phyloP scores from a whole-genome alignment of 2,113 vertebrate genomes.

The Myxocyprinus asiaticus region DNA sequence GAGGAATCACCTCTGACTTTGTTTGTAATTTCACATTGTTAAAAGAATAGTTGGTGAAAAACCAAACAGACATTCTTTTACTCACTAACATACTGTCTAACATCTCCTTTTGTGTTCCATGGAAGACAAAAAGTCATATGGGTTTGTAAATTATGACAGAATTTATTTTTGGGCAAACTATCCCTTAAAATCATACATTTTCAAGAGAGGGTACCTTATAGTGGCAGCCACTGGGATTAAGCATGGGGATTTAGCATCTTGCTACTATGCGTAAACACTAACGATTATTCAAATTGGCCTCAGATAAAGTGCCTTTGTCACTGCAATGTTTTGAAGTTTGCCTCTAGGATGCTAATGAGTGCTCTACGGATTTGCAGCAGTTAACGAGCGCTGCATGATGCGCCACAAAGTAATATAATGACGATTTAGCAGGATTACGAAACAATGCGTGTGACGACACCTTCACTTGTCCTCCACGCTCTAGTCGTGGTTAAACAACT shows the following conservation, averaged over 20 bases:
- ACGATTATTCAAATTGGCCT: constrained; percentile 68
- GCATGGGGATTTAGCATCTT: constrained; percentile 68
- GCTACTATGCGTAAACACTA: constrained; percentile 69
- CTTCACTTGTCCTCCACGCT: constrained; percentile 48
- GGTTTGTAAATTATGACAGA: constrained; percentile 54
- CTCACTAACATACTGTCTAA: too few relatives aligned
- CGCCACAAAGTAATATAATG: constrained; percentile 51
- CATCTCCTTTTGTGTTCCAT: too few relatives aligned
- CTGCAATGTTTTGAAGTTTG: background rate
- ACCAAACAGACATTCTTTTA: too few relatives aligned
- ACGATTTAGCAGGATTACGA: constrained; percentile 47
- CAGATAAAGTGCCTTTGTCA: constrained; percentile 28
- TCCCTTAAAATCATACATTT: constrained; percentile 24
- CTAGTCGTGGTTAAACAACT: constrained; percentile 62
- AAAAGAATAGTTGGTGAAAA: background rate
- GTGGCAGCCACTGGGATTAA: constrained; percentile 67
- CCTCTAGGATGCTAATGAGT: background rate
- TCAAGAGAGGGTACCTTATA: constrained; percentile 53
- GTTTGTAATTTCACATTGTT: constrained; percentile 68
- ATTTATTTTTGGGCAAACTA: too few relatives aligned
- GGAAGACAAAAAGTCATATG: too few relatives aligned
- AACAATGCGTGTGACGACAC: constrained; percentile 17
- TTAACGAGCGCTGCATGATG: constrained; percentile 29
- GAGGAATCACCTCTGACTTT: constrained; percentile 58
- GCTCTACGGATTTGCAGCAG: constrained; percentile 33